These are phyloP conservation scores for Istiophorus platypterus DNA, from an alignment of 2,113 vertebrate species.

Conservation along the genomic window DNA sequence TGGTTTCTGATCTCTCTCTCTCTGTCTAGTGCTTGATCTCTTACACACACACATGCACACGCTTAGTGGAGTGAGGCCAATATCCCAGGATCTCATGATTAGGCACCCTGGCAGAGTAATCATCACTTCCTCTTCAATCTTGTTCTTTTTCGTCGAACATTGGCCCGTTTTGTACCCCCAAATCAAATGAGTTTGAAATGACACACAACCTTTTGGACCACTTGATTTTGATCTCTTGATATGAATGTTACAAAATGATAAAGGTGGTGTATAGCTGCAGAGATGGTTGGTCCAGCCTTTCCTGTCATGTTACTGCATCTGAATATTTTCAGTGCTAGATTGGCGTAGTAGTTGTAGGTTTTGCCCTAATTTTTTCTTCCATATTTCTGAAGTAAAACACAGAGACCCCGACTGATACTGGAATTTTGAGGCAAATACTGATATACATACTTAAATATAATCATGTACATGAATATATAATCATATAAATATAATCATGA, in stretches of 20 bases:
- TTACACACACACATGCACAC: constrained; percentile 4
- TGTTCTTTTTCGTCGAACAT: constrained; percentile 38
- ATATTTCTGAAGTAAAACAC: not conserved
- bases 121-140: constrained; percentile 53
- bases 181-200: constrained; percentile 54
- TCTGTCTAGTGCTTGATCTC: constrained; percentile 13
- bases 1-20: constrained; percentile 59
- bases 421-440: not conserved
- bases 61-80: constrained; percentile 9
- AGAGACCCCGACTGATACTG: too few relatives aligned
- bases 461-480: too few relatives aligned
- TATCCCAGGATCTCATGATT: constrained; percentile 58
- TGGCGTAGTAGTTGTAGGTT: not conserved
- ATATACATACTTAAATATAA: not conserved
- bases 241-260: constrained; percentile 28
- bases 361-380: too few relatives aligned
- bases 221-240: constrained; percentile 36
- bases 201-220: constrained; percentile 29
- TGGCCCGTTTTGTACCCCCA: not conserved
- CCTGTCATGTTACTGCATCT: not conserved
- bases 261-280: not conserved
- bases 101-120: constrained; percentile 51
- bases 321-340: not conserved
- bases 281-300: not conserved
- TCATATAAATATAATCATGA: not conserved